Percentiles rank a stretch among this genome's conserved stretches.
Evolutionary conservation across 1,140 invertebrate species (phyloP).

Genomic region (Rhopalosiphum maidis): DNA sequence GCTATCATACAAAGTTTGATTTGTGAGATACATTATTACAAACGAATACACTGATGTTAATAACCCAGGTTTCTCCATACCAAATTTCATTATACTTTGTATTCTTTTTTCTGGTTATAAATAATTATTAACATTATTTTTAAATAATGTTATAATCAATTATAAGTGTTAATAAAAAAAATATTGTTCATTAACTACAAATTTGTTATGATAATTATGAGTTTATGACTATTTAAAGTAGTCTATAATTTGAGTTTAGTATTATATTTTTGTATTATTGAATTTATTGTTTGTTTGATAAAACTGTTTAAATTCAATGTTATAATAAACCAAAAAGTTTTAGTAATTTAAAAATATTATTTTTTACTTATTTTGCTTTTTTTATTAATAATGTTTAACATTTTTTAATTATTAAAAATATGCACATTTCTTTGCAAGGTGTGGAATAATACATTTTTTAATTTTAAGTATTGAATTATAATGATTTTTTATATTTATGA

Average conservation of each 20-base stretch:
- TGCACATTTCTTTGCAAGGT: background rate
- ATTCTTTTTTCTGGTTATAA: background rate
- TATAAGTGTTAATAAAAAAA: background rate
- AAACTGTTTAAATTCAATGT: background rate
- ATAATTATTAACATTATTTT: background rate
- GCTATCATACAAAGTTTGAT: too few relatives aligned
- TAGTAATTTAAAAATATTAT: background rate
- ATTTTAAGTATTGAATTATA: background rate
- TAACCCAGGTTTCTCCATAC: background rate
- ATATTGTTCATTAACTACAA: background rate
- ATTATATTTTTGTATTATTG: background rate
- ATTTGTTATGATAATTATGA: background rate
- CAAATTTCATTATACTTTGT: background rate
- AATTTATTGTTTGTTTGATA: background rate
- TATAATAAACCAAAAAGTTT: background rate
- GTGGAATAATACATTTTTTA: background rate
- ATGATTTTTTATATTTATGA: background rate
- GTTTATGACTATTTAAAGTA: background rate
- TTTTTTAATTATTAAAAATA: background rate
- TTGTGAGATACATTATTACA: too few relatives aligned
- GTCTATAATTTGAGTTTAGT: background rate
- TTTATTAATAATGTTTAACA: background rate
- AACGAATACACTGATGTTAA: too few relatives aligned
- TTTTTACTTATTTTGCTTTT: background rate
- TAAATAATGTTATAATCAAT: too few relatives aligned